Conservation (phyloP, 2,797 vertebrate genomes). For the Rhynchonycteris naso region DNA sequence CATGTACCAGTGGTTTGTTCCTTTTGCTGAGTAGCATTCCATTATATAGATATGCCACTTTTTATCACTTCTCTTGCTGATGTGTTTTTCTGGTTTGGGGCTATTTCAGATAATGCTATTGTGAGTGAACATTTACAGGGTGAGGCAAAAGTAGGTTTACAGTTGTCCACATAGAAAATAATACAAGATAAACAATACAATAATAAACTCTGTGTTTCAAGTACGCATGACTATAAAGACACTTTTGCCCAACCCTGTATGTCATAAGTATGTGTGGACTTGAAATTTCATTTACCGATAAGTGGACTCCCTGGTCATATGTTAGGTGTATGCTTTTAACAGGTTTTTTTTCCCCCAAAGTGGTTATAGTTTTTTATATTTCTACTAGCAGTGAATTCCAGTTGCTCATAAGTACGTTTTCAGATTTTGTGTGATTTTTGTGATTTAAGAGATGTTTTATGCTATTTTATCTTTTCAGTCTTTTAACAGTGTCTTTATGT, state of each 20-base stretch:
- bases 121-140: not conserved
- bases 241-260: too few species aligned
- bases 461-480: not conserved
- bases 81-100: not conserved
- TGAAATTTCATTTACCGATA: not conserved
- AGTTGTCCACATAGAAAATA: too few species aligned
- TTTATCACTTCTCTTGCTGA: not conserved
- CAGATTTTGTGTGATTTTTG: not conserved
- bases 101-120: not conserved
- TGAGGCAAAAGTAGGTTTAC: too few species aligned
- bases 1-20: not conserved
- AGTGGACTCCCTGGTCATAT: not conserved
- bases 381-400: not conserved
- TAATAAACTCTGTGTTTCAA: too few species aligned
- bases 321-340: not conserved
- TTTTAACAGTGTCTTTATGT: not conserved
- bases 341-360: not conserved
- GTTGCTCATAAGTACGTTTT: not conserved
- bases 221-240: too few species aligned
- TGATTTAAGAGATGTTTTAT: constrained; percentile 5
- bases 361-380: not conserved
- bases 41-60: not conserved
- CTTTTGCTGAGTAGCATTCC: not conserved
- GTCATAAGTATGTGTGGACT: not conserved
- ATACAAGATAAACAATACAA: too few species aligned